Evolutionary conservation across 2,113 vertebrate genomes (phyloP), one percentile per base, ranked within the genome.

Genomic region (Agapornis roseicollis): DNA sequence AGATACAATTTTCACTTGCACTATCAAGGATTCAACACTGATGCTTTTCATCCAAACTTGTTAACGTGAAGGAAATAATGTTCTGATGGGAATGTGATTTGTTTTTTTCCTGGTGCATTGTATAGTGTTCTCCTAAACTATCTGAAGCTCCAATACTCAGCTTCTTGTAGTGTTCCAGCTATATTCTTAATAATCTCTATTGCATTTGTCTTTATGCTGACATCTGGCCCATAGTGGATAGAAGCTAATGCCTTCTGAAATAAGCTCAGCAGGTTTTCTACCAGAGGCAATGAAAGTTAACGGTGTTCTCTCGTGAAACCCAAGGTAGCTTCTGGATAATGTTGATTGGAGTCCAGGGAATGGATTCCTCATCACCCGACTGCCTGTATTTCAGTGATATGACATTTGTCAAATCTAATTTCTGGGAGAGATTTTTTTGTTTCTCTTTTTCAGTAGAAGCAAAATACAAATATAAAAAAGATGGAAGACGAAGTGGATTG

Each of bases 131-230:
- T 87, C n/a, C 31, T 72, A 55, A 85, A 71, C 14, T 35, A 11
- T 5, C 0, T 37, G 56, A 69, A 47, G 6, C 11, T 74, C 39
- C 29, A 44, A 1, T 1, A 2, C 10, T 14, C 42, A 74, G 17
- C 25, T 87, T 47, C 27, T 55, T 82, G 24, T 29, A 37, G 17
- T 66, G 80, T 77, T 73, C 28, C 35, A 22, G 19, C 77, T 81
- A 44, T 81, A 49, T 53, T 85, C 20, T 61, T 65, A 58, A 64
- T 37, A 35, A 46, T 35, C 46, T 88, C 15, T 80, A 4, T 46
- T 77, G 53, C 50, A n/a, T n/a, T 72, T 88, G 19, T 60, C 61
- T 79, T 41, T 61, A 60, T 47, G 27, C 82, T 29, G 31, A 50
- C 24, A 71, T 19, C 49, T 79, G 49, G 44, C 39, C 49, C 7